Percentiles rank a stretch among this genome's conserved stretches.
phyloP scores from a whole-genome alignment of 2,888 invertebrate species.

The Cryptocephalus moraei region DNA sequence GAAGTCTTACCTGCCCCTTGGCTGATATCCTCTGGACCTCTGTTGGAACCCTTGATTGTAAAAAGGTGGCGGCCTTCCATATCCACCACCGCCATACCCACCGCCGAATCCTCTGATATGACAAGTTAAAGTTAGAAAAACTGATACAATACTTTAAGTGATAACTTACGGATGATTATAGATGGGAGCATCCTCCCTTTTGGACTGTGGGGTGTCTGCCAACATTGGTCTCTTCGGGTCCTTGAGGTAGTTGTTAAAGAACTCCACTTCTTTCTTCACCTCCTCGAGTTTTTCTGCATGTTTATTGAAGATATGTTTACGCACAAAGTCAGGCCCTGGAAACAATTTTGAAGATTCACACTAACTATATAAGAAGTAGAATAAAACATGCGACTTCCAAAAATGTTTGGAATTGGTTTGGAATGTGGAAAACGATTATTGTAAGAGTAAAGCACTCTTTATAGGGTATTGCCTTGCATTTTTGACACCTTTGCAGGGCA shows the following conservation, averaged over 20 bases:
- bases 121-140: too few species aligned
- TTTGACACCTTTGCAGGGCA: too few species aligned
- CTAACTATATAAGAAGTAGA: too few species aligned
- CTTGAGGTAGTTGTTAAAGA: constrained; percentile 92
- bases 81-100: constrained; percentile 23
- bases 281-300: constrained; percentile 95
- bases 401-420: too few species aligned
- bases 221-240: constrained; percentile 93
- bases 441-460: too few species aligned
- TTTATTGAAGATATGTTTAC: constrained; percentile 97
- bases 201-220: constrained; percentile 63
- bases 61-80: constrained; percentile 41
- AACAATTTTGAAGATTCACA: neutral
- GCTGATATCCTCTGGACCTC: constrained; percentile 30
- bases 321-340: constrained; percentile 86
- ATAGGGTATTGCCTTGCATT: too few species aligned
- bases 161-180: constrained; percentile 31
- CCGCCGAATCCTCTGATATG: constrained; percentile 32
- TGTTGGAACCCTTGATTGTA: constrained; percentile 40
- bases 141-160: neutral
- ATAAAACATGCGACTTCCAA: too few species aligned
- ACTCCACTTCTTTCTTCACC: constrained; percentile 92
- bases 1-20: constrained; percentile 26
- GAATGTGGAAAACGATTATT: too few species aligned
- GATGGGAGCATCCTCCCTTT: constrained; percentile 39